A percentile compares a stretch with the other conserved stretches of the same genome.
phyloP scores from a whole-genome alignment of 1,140 invertebrate species.

The Ephestia elutella region DNA sequence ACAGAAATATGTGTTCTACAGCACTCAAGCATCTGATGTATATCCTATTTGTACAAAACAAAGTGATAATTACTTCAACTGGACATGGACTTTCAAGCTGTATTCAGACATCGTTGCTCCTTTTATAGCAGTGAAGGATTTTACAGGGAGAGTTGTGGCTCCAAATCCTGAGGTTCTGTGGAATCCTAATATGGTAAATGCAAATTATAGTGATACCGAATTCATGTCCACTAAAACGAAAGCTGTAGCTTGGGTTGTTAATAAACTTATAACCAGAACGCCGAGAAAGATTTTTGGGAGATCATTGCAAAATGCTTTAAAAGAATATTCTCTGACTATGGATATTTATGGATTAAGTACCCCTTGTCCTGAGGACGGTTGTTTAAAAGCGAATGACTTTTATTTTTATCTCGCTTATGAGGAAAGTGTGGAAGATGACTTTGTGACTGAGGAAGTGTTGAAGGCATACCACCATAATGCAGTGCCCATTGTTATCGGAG shows the following conservation, averaged over 20 bases:
- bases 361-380: slow-evolving; percentile 45
- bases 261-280: slow-evolving; percentile 74
- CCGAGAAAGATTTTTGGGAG: slow-evolving; percentile 73
- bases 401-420: slow-evolving; percentile 83
- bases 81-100: slow-evolving; percentile 77
- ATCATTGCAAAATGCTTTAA: slow-evolving; percentile 75
- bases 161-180: slow-evolving; percentile 36
- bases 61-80: slow-evolving; percentile 74
- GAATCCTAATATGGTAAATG: slow-evolving; percentile 19
- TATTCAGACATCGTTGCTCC: slow-evolving; percentile 75
- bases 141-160: slow-evolving; percentile 46
- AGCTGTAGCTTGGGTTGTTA: slow-evolving; percentile 77
- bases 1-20: slow-evolving; percentile 72
- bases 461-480: slow-evolving; percentile 65
- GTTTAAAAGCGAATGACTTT: slow-evolving; percentile 72
- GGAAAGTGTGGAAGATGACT: slow-evolving; percentile 76
- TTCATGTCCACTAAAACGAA: slow-evolving; percentile 55
- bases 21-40: slow-evolving; percentile 54
- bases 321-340: slow-evolving; percentile 55
- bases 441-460: slow-evolving; percentile 79
- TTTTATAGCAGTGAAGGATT: slow-evolving; percentile 61
- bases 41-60: slow-evolving; percentile 41
- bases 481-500: slow-evolving; percentile 74
- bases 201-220: slow-evolving; percentile 23
- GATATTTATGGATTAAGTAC: slow-evolving; percentile 82